A percentile compares a stretch with the other conserved stretches of the same genome.
Conservation (phyloP, 2,888 invertebrate species). For the Drosophila austrosaltans region DNA sequence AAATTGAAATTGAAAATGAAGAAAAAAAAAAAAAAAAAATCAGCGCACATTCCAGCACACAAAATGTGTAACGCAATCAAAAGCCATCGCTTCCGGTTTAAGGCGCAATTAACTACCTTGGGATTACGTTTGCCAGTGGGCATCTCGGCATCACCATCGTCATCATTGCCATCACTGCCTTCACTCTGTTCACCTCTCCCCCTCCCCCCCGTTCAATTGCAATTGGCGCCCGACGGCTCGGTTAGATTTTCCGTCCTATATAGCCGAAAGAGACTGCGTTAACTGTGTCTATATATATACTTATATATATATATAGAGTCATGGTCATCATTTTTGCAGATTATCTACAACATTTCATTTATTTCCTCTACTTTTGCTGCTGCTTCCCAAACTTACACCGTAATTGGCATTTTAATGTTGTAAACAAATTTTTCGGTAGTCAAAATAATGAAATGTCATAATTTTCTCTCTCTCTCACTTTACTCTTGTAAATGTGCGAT, state of each 20-base stretch:
- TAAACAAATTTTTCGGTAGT: slow-evolving; percentile 67
- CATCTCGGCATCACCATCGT: slow-evolving; percentile 15
- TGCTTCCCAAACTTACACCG: slow-evolving; percentile 21
- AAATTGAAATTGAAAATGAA: slow-evolving; percentile 50
- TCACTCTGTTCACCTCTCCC: slow-evolving; percentile 22
- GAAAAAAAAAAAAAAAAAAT: slow-evolving; percentile 46
- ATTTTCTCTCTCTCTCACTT: slow-evolving; percentile 40
- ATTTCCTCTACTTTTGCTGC: slow-evolving; percentile 41
- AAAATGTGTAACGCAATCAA: slow-evolving; percentile 79
- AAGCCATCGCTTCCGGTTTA: slow-evolving; percentile 79
- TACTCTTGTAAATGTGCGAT: slow-evolving; percentile 19
- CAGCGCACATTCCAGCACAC: slow-evolving; percentile 75
- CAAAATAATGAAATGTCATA: slow-evolving; percentile 72
- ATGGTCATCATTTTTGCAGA: slow-evolving; percentile 72
- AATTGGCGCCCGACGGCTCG: slow-evolving; percentile 36
- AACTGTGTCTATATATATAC: neutral
- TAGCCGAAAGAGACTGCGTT: too few relatives aligned
- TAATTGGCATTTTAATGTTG: slow-evolving; percentile 70
- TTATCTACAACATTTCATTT: slow-evolving; percentile 72
- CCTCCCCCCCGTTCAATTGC: slow-evolving; percentile 29
- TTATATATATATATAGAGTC: slow-evolving; percentile 54
- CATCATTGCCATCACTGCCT: slow-evolving; percentile 13
- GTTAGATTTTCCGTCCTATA: slow-evolving; percentile 29
- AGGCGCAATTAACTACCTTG: slow-evolving; percentile 77
- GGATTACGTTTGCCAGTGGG: slow-evolving; percentile 65